phyloP scores from a whole-genome alignment of 2,888 invertebrate genomes.

The Anthoptus insignis region DNA sequence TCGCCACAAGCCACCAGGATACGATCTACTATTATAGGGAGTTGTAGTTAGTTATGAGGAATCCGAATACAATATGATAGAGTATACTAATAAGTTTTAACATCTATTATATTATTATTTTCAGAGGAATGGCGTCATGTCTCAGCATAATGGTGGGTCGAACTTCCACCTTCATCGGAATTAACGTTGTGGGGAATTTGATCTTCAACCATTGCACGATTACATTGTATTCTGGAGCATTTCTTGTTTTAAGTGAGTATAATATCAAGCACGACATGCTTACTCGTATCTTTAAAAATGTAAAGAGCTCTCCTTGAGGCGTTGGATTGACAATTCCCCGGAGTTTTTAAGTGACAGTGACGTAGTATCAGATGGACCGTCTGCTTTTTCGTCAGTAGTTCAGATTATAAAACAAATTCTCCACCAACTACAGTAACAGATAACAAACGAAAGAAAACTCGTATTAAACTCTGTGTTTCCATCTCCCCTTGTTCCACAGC shows the following conservation, averaged over 20 bases:
- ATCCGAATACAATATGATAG: background rate
- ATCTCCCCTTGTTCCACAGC: slow-evolving; percentile 59
- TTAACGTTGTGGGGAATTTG: slow-evolving; percentile 75
- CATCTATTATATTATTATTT: background rate
- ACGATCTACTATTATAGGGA: no score
- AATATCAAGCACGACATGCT: no score
- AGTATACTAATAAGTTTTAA: background rate
- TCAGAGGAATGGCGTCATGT: slow-evolving; percentile 79
- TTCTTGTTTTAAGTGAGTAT: slow-evolving; percentile 75
- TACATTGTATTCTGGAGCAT: slow-evolving; percentile 75
- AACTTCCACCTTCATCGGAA: slow-evolving; percentile 74
- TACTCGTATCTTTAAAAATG: background rate
- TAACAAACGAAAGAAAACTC: background rate
- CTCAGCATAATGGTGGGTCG: slow-evolving; percentile 81
- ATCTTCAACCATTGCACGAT: slow-evolving; percentile 72
- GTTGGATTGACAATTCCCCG: no score
- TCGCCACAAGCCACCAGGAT: no score
- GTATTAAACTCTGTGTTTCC: no score
- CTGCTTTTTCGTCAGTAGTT: no score
- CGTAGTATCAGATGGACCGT: no score
- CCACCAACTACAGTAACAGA: no score
- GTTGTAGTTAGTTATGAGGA: no score
- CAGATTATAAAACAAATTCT: no score
- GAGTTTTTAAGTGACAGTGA: no score
- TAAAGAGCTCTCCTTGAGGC: background rate